phyloP scores from a whole-genome alignment of 2,113 vertebrate genomes.

The Aplodontia rufa region DNA sequence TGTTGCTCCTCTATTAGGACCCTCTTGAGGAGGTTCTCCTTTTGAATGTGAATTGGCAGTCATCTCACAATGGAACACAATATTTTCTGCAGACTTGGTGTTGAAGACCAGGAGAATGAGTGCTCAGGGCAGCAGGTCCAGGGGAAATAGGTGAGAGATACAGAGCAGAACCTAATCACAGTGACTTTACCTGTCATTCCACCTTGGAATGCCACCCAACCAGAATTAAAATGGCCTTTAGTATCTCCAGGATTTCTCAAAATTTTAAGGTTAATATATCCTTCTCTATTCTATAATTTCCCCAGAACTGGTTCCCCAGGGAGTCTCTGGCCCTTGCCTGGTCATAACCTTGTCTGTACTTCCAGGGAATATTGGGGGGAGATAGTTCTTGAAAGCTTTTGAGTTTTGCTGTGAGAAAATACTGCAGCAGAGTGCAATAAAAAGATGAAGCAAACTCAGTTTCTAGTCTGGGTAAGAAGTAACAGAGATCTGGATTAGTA shows the following conservation, averaged over 20 bases:
- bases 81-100: fast-evolving
- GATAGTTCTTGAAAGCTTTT: background rate
- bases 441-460: background rate
- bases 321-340: background rate
- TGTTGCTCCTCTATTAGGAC: background rate
- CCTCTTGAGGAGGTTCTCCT: background rate
- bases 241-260: background rate
- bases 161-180: background rate
- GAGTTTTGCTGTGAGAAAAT: background rate
- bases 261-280: background rate
- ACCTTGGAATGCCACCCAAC: background rate
- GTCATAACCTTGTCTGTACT: background rate
- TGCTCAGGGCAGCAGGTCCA: background rate
- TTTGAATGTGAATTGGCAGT: background rate
- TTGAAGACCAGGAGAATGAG: background rate
- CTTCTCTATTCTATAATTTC: background rate
- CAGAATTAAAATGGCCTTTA: background rate
- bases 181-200: background rate
- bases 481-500: background rate
- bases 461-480: background rate
- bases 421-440: background rate
- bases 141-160: background rate
- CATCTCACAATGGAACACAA: background rate
- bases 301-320: background rate
- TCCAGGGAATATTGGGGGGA: too few relatives aligned